phyloP scores from a whole-genome alignment of 2,888 invertebrate species.

The Megaustenia siamemsis region DNA sequence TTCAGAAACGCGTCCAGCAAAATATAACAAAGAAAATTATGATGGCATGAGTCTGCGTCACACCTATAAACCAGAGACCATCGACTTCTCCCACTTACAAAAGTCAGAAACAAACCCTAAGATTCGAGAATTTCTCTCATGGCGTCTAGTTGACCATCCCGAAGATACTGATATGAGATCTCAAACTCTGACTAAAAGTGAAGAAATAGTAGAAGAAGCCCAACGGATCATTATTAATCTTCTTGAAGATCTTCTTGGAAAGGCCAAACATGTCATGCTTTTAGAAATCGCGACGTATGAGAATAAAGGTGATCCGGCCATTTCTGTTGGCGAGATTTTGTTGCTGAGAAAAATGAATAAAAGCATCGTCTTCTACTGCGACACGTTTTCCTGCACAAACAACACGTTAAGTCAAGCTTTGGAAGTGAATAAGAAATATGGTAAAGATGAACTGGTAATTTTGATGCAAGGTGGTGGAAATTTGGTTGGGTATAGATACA shows the following conservation, averaged over 20 bases:
- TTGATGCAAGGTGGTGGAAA: constrained; percentile 62
- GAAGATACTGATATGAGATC: constrained; percentile 31
- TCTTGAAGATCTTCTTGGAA: not conserved
- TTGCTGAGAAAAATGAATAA: constrained; percentile 50
- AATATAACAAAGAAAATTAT: not conserved
- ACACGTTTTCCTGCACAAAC: not conserved
- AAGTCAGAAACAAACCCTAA: not conserved
- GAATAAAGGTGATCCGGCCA: constrained; percentile 63
- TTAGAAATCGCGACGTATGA: constrained; percentile 57
- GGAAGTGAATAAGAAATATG: constrained; percentile 18
- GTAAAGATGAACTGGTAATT: constrained; percentile 53
- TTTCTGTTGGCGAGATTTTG: constrained; percentile 56
- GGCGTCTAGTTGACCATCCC: constrained; percentile 53
- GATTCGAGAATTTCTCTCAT: constrained; percentile 29
- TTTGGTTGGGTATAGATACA: constrained; percentile 48
- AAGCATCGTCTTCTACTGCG: constrained; percentile 53
- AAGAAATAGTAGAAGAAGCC: constrained; percentile 53
- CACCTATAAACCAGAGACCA: not conserved
- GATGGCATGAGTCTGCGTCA: too few species aligned
- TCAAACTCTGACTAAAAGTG: constrained; percentile 39
- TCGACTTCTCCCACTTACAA: not conserved
- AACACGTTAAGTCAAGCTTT: constrained; percentile 27
- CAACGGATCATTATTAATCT: constrained; percentile 41
- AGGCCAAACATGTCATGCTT: constrained; percentile 55
- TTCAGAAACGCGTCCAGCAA: not conserved